Percentiles rank a stretch among this genome's conserved stretches.
Evolutionary conservation across 2,888 invertebrate species (phyloP).

Genomic region (Sabellastarte sp.): DNA sequence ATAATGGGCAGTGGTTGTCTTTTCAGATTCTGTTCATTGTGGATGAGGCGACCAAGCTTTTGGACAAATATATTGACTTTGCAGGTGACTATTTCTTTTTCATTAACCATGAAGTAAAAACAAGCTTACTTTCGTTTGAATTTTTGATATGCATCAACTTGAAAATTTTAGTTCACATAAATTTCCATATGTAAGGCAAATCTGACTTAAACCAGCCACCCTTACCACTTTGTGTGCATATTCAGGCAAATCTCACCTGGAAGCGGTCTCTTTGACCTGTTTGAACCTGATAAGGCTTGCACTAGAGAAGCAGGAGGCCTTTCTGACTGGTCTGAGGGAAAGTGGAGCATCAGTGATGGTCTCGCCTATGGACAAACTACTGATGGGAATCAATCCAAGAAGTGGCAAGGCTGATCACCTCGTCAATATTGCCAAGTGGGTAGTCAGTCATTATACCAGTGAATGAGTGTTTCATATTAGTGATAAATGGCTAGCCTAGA

Average conservation of each 20-base stretch:
- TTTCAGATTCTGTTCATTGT: conserved; percentile 57
- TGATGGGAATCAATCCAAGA: conserved; percentile 76
- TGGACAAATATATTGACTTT: conserved; percentile 72
- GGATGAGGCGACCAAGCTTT: conserved; percentile 73
- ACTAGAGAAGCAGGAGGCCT: conserved; percentile 72
- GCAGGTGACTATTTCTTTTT: conserved; percentile 65
- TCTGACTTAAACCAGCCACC: too few relatives aligned
- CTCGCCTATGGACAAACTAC: conserved; percentile 76
- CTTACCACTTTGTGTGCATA: too few relatives aligned
- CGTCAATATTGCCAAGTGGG: conserved; percentile 71
- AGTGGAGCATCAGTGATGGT: conserved; percentile 64
- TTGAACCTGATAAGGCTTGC: conserved; percentile 76
- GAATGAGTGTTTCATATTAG: too few relatives aligned
- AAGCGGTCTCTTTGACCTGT: conserved; percentile 71
- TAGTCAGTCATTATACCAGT: too few relatives aligned
- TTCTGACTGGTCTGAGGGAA: conserved; percentile 69
- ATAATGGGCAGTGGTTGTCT: too few relatives aligned
- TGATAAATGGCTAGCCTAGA: too few relatives aligned
- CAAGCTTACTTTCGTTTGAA: too few relatives aligned
- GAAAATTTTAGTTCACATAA: too few relatives aligned
- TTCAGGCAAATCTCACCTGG: conserved; percentile 47
- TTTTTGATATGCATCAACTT: too few relatives aligned
- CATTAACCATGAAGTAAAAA: too few relatives aligned
- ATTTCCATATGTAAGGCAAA: too few relatives aligned
- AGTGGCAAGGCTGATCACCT: conserved; percentile 78